These are phyloP conservation scores for Melolontha melolontha DNA, from an alignment of 2,888 invertebrate genomes.

Conservation along the genomic window DNA sequence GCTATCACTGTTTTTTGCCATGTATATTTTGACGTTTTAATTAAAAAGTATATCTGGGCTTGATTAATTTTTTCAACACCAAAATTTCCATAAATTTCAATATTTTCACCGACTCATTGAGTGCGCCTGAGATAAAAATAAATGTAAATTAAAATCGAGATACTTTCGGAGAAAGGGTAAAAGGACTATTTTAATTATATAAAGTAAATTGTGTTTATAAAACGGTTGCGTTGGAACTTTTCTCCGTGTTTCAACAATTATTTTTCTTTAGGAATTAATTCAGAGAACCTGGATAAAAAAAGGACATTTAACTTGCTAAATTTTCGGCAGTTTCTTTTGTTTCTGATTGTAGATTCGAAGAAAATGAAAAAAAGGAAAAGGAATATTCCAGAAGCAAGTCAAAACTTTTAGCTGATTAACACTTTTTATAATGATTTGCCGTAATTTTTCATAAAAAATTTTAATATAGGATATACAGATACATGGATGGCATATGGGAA, in stretches of 20 bases:
- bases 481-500: too few relatives aligned
- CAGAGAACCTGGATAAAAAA: neutral
- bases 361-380: too few relatives aligned
- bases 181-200: slow-evolving; percentile 27
- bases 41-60: slow-evolving; percentile 33
- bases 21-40: slow-evolving; percentile 34
- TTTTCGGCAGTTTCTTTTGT: too few relatives aligned
- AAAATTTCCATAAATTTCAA: slow-evolving; percentile 38
- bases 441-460: too few relatives aligned
- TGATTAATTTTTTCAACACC: slow-evolving; percentile 31
- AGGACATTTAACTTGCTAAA: too few relatives aligned
- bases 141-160: slow-evolving; percentile 17
- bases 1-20: slow-evolving; percentile 7
- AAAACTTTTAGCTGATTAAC: too few relatives aligned
- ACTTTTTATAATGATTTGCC: too few relatives aligned
- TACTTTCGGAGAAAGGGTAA: slow-evolving; percentile 15
- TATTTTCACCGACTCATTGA: slow-evolving; percentile 31
- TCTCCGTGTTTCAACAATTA: slow-evolving; percentile 11
- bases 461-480: too few relatives aligned
- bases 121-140: slow-evolving; percentile 29
- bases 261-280: slow-evolving; percentile 23
- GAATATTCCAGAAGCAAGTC: too few relatives aligned
- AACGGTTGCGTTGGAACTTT: slow-evolving; percentile 30
- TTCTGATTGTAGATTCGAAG: too few relatives aligned
- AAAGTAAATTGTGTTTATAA: slow-evolving; percentile 31